Evolutionary conservation across 2,113 vertebrate genomes (phyloP).

Genomic region (Mormyrus lacerda): DNA sequence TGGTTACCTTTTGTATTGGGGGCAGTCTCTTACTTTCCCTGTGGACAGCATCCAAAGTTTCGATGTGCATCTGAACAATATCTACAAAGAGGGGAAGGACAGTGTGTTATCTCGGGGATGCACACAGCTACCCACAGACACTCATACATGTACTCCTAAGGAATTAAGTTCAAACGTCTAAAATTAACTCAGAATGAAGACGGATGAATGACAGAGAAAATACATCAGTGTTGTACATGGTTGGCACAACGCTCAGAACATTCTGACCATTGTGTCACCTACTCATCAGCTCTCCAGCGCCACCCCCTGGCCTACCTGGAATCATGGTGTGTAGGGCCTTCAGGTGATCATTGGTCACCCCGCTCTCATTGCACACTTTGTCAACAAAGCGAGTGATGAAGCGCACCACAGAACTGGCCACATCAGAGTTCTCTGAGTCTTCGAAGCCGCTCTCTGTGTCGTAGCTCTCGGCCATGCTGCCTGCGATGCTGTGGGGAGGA

Average conservation of each 20-base stretch:
- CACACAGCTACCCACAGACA: neutral
- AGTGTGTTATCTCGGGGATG: neutral
- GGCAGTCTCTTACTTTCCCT: slow-evolving; percentile 90
- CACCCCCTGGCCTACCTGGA: slow-evolving; percentile 45
- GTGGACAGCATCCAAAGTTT: slow-evolving; percentile 91
- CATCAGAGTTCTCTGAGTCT: slow-evolving; percentile 84
- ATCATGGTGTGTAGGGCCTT: slow-evolving; percentile 96
- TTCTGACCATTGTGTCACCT: neutral
- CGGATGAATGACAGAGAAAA: neutral
- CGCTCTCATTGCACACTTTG: slow-evolving; percentile 97
- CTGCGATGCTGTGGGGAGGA: slow-evolving; percentile 70
- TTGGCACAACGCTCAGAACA: neutral
- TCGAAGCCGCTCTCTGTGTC: slow-evolving; percentile 97
- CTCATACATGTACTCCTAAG: neutral
- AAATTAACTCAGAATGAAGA: neutral
- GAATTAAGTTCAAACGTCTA: neutral
- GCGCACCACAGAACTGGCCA: slow-evolving; percentile 87
- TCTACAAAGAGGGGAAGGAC: slow-evolving; percentile 49
- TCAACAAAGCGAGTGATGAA: slow-evolving; percentile 98
- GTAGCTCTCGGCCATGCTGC: slow-evolving; percentile 93
- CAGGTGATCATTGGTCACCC: slow-evolving; percentile 93
- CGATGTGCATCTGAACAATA: slow-evolving; percentile 97
- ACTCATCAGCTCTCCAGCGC: neutral
- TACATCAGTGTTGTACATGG: neutral
- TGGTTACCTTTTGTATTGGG: slow-evolving; percentile 88